Conservation (phyloP, 2,113 vertebrate genomes). For the Clarias magur region DNA sequence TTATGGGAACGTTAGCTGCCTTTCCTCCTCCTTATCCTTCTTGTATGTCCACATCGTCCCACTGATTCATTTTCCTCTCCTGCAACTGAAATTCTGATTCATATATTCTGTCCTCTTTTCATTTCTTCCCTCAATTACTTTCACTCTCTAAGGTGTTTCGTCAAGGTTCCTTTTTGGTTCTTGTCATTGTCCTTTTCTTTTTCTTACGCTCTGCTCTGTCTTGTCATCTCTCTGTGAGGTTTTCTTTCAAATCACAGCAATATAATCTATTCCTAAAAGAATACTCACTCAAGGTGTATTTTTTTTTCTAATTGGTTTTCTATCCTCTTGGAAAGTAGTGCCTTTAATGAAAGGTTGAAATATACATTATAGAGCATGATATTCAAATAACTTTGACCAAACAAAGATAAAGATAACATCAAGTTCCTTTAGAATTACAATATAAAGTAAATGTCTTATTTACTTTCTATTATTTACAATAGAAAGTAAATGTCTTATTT, state of each 20-base stretch:
- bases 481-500: no score
- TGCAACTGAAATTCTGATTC: neutral
- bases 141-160: conserved; percentile 9
- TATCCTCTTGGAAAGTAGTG: neutral
- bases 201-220: neutral
- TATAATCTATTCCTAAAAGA: neutral
- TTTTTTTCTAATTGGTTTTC: neutral
- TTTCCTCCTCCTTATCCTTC: neutral
- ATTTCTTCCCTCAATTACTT: conserved; percentile 18
- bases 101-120: neutral
- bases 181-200: neutral
- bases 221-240: neutral
- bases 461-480: no score
- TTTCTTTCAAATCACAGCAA: neutral
- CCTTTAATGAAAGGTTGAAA: neutral
- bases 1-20: conserved; percentile 21
- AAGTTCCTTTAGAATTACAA: neutral
- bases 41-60: neutral
- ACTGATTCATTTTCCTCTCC: neutral
- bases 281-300: neutral
- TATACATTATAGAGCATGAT: neutral
- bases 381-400: neutral
- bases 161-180: neutral
- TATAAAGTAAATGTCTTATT: neutral
- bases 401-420: neutral